Percentiles rank a stretch among this genome's conserved stretches.
Evolutionary conservation across 2,113 vertebrate species (phyloP).

Genomic region (Chaetodon auriga): DNA sequence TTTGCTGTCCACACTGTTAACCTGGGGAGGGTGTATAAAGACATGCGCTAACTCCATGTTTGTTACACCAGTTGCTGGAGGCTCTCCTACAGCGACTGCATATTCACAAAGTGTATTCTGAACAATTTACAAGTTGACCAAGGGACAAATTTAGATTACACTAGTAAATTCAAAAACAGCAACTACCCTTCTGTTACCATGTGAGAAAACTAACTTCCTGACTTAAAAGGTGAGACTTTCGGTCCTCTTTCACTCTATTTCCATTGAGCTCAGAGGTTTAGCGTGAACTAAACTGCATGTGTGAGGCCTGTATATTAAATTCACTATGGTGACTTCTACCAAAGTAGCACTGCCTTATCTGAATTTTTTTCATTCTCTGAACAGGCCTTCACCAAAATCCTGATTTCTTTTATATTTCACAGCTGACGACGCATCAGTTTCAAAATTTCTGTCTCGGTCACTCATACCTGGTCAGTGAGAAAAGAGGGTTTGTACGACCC

Average conservation of each 20-base stretch:
- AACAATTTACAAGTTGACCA: not conserved
- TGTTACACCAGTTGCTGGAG: not conserved
- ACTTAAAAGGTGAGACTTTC: conserved; percentile 2
- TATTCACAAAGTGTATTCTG: not conserved
- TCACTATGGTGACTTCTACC: not conserved
- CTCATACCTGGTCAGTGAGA: conserved; percentile 93
- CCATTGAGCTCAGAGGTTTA: not conserved
- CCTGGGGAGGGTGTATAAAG: not conserved
- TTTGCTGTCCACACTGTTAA: not conserved
- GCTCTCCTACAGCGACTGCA: not conserved
- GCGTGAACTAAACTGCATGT: not conserved
- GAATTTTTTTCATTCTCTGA: not conserved
- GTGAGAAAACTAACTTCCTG: not conserved
- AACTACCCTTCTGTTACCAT: not conserved
- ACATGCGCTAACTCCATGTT: not conserved
- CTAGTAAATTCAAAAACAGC: not conserved
- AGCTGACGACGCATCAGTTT: not conserved
- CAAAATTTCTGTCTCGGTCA: not conserved
- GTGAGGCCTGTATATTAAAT: not conserved
- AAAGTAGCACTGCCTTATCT: not conserved
- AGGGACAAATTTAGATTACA: not conserved
- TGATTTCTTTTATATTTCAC: not conserved
- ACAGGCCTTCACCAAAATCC: not conserved
- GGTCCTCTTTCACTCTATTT: not conserved
- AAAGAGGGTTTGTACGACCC: conserved; percentile 97